Evolutionary conservation across 2,888 invertebrate genomes (phyloP).

Genomic region (Drosophila paramelanica): DNA sequence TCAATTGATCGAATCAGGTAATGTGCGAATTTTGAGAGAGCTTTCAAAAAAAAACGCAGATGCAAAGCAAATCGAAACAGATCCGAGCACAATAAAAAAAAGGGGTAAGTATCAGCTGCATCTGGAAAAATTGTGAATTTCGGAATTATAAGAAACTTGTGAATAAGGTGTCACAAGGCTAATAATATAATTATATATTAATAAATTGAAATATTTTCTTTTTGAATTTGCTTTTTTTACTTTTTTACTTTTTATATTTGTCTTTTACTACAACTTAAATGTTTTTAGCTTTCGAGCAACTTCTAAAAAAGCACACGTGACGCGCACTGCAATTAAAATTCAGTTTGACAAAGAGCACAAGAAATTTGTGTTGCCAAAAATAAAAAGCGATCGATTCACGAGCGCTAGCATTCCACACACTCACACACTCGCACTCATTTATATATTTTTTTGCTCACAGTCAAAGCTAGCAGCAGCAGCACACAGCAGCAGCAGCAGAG

Average conservation of each 20-base stretch:
- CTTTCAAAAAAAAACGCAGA: slow-evolving; percentile 47
- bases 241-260: too few relatives aligned
- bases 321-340: slow-evolving; percentile 1
- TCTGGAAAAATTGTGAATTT: slow-evolving; percentile 6
- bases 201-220: too few relatives aligned
- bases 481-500: slow-evolving; percentile 3
- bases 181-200: neutral
- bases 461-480: neutral
- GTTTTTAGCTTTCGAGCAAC: neutral
- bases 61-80: slow-evolving; percentile 39
- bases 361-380: neutral
- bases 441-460: neutral
- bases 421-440: neutral
- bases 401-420: neutral
- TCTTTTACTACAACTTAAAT: neutral
- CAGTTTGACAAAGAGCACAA: neutral
- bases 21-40: slow-evolving; percentile 44
- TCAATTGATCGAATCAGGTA: slow-evolving; percentile 71
- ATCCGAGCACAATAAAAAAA: slow-evolving; percentile 28
- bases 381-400: neutral
- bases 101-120: slow-evolving; percentile 35
- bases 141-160: neutral
- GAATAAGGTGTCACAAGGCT: slow-evolving; percentile 11
- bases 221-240: too few relatives aligned
- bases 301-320: neutral